Conservation (phyloP, 2,113 vertebrate genomes). For the Dromaius novaehollandiae region DNA sequence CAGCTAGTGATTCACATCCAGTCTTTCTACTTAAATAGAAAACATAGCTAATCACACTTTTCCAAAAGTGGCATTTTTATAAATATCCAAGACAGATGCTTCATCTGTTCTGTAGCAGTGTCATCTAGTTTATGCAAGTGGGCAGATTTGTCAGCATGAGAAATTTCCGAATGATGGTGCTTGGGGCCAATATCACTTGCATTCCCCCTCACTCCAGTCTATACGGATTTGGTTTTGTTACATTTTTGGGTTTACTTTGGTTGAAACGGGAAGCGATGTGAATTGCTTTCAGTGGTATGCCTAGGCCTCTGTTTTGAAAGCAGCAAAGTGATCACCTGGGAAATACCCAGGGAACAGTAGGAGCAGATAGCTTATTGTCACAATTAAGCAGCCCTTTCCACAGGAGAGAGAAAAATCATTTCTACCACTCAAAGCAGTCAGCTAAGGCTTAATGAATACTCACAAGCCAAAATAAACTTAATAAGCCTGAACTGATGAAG, state of each 20-base stretch:
- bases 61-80: conserved; percentile 13
- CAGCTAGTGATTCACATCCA: background rate
- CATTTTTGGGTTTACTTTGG: background rate
- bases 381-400: background rate
- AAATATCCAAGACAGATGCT: conserved; percentile 38
- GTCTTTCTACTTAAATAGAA: background rate
- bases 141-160: background rate
- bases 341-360: background rate
- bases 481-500: background rate
- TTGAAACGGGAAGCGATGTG: background rate
- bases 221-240: background rate
- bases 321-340: background rate
- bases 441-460: background rate
- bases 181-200: background rate
- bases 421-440: background rate
- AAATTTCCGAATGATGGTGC: background rate
- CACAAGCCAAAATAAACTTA: background rate
- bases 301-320: background rate
- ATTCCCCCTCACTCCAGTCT: background rate
- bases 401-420: background rate
- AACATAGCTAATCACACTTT: background rate
- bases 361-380: background rate
- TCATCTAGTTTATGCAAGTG: background rate
- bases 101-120: background rate
- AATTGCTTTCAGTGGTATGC: background rate